Evolutionary conservation across 2,113 vertebrate species (phyloP).

Genomic region (Ailuropoda melanoleuca): DNA sequence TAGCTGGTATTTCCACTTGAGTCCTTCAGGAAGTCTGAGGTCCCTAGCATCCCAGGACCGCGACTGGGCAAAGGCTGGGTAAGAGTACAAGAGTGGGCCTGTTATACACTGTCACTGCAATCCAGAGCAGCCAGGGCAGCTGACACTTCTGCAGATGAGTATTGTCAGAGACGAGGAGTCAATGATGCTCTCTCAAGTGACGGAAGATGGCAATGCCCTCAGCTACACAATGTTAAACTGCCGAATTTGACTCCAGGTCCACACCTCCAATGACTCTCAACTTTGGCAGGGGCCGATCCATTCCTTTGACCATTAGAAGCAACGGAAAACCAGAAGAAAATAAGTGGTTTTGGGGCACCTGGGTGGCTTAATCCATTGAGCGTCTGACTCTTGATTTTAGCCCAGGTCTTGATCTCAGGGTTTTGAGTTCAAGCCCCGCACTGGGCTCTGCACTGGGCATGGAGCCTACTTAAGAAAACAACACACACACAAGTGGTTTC

Average conservation of each 20-base stretch:
- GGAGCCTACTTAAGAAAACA: not conserved
- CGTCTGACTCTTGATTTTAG: not conserved
- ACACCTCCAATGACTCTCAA: not conserved
- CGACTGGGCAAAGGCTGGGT: not conserved
- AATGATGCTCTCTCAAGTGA: not conserved
- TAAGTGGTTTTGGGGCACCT: not conserved
- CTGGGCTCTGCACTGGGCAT: not conserved
- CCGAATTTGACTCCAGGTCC: not conserved
- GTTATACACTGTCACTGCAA: not conserved
- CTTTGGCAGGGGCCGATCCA: not conserved
- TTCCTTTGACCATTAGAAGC: not conserved
- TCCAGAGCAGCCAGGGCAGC: not conserved
- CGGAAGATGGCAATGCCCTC: not conserved
- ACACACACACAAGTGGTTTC: not conserved
- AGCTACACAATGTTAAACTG: not conserved
- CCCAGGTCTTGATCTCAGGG: not conserved
- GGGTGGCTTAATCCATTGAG: not conserved
- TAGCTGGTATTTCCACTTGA: not conserved
- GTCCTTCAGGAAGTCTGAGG: not conserved
- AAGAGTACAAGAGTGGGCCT: not conserved
- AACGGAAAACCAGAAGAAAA: constrained; percentile 36
- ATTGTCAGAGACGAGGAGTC: not conserved
- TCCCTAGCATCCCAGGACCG: not conserved
- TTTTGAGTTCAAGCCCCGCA: not conserved
- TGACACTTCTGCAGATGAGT: not conserved